Evolutionary conservation across 2,797 vertebrate species (phyloP), one percentile per base, ranked within the genome.

Genomic region (Phrynocephalus forsythii): DNA sequence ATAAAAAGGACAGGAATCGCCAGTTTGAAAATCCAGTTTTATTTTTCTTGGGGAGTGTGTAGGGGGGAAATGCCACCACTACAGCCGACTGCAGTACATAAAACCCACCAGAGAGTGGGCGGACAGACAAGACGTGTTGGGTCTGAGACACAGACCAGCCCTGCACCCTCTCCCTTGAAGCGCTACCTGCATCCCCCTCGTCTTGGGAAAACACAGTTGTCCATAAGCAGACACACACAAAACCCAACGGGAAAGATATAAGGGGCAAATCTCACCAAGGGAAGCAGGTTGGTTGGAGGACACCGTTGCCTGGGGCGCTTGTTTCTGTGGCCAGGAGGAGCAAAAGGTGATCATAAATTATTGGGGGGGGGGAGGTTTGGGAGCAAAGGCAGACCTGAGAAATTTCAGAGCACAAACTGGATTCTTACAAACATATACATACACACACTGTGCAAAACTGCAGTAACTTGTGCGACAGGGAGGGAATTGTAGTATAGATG

Each of bases 11-110:
- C 5, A 1, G 15, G 52, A 81, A 28, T 11, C 83, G 10, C 44
- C 10, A 1, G 44, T 75, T 56, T 88, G 87, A 88, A 88, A 88
- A 88, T 82, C 71, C 86, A 68, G 44, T 81, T 88, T 88, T 75
- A 81, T 85, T 88, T 88, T 79, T 44, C 38, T 44, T 76, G 30
- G 66, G 44, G 18, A 50, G 33, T 60, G 82, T 30, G 78, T 11
- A 6, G 84, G 63, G 30, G 73, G 2, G 30, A 24, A 68, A 88
- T 85, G 78, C 76, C 48, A 81, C 60, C 60, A 73, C 18, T 75
- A 56, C 83, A 85, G 69, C 83, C 26, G 30, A 69, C 69, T 88
- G 78, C 78, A 44, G 69, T 26, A 68, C 26, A 68, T 22, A 67
- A 80, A 78, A 88, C 30, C 77, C 69, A 68, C 26, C 4, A 6